Evolutionary conservation across 2,888 invertebrate species (phyloP), one percentile per base, ranked within the genome.

Genomic region (Rhaphigaster nebulosa): DNA sequence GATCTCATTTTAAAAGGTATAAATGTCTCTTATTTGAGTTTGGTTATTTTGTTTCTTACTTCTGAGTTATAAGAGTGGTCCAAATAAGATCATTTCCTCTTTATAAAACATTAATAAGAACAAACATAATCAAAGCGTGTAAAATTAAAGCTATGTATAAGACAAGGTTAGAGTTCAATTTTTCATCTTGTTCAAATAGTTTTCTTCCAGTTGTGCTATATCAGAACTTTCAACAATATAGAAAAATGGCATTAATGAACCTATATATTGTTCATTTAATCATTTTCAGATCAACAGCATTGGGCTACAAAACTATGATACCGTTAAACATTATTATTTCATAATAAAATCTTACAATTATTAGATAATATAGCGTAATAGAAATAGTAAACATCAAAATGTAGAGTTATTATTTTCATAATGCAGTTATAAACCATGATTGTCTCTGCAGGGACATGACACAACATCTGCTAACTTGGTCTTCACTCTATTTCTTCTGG

Each of bases 361-460:
- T 65, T 29, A 65, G 13, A 65, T 65, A 2, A 13, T 29, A 29
- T 13, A n/a, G 29, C 0, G 29, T 18, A 29, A 20, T 70, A 26
- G 18, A 34, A 18, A 34, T 34, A 34, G 1, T 34, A 34, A 15
- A 18, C 8, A 29, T 70, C 5, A 70, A 70, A 70, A 34, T 70
- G 12, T 5, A 29, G 10, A 65, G 1, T 60, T 34, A 41, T 29
- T 23, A 87, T 41, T 18, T 41, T n/a, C 18, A 45, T 29, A 34
- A 50, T 29, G 1, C 26, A 50, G 15, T 41, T 87, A 50, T 12
- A 1, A 87, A 26, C 3, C 4, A 87, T 20, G 12, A 1, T 70
- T 65, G 1, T 45, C 23, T 65, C 65, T 90, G n/a, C 52, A 91
- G 91, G 91, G 91, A 38, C 91, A 91, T 50, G 91, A 91, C 87